Base-by-base conservation (phyloP, 2,888 invertebrate species). In the Hyposoter dolosus region DNA sequence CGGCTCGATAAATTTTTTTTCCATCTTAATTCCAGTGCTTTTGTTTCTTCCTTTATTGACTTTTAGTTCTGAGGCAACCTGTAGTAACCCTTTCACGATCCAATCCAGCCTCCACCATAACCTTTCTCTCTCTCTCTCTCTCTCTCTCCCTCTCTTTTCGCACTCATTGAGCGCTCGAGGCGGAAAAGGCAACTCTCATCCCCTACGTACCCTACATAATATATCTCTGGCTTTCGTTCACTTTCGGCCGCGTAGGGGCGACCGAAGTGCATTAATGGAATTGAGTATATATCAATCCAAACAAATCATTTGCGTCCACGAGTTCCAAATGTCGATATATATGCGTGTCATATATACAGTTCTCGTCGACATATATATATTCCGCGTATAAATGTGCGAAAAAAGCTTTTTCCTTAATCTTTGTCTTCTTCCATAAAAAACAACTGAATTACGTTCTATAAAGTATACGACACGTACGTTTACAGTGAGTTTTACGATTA, bases 241-340 rank as follows among this genome's bases (percentile, higher is more conserved):
- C 81, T 86, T 68, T n/a, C 81, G 74, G 77, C 76, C 83, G 77
- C 83, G 77, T 75, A 72, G 66, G 68, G 83, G 60, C 28, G 60
- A 81, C 72, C 81, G 45, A 74, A 86, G 83, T 86, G 86, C 86
- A 86, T 86, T 83, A 86, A 86, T 86, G 86, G 86, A 86, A 86
- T 86, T 86, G 86, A 86, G 74, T 86, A 86, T 86, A 86, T 83
- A 86, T 86, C 86, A 86, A 86, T 86, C 83, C 83, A 86, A 83
- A 83, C 83, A 86, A 86, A 83, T 83, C 81, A 86, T 86, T 81
- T 81, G 74, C 77, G 81, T 81, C 69, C 81, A 40, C 80, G 74
- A 72, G 74, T 86, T 23, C 80, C 72, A 77, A 81, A 78, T 28
- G 40, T 72, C 65, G 56, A 15, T 76, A 63, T 76, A 63, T 40